These are phyloP conservation scores for Acanthurus leucopareius DNA, from an alignment of 2,797 vertebrate genomes.

Conservation along the genomic window DNA sequence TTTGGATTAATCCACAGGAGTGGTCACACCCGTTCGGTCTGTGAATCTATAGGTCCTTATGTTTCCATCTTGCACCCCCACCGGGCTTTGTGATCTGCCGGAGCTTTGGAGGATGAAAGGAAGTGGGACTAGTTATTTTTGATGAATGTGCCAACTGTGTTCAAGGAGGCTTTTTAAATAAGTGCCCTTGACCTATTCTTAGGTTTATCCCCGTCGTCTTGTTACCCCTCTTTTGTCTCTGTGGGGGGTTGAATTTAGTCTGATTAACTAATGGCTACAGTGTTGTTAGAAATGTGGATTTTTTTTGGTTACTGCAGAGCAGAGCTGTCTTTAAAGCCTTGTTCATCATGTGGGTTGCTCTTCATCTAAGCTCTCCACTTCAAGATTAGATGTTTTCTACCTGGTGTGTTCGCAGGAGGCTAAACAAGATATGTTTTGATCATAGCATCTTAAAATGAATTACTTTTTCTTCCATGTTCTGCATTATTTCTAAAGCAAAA, in stretches of 20 bases:
- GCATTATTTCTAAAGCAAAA: conserved; percentile 63
- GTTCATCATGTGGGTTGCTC: conserved; percentile 83
- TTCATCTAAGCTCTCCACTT: conserved; percentile 85
- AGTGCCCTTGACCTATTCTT: conserved; percentile 73
- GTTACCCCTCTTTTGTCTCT: conserved; percentile 86
- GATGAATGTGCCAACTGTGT: conserved; percentile 72
- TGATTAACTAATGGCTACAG: conserved; percentile 93
- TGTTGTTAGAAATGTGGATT: conserved; percentile 89
- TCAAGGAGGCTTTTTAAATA: conserved; percentile 78
- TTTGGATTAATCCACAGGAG: conserved; percentile 81
- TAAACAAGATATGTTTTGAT: conserved; percentile 47
- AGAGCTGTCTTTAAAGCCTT: conserved; percentile 86
- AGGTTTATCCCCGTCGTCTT: conserved; percentile 68
- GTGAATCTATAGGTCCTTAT: conserved; percentile 72
- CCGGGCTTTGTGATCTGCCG: conserved; percentile 65
- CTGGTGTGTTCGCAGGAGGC: conserved; percentile 72
- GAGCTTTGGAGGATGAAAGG: conserved; percentile 82
- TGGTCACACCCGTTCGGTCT: conserved; percentile 63
- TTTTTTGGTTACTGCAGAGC: conserved; percentile 76
- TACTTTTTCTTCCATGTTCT: conserved; percentile 81
- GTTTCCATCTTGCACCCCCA: conserved; percentile 67
- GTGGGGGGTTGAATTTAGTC: conserved; percentile 87
- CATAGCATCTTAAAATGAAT: conserved; percentile 41
- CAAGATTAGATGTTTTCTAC: conserved; percentile 91
- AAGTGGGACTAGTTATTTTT: conserved; percentile 67